phyloP scores from a whole-genome alignment of 2,888 invertebrate genomes.

The Steromphala cineraria region DNA sequence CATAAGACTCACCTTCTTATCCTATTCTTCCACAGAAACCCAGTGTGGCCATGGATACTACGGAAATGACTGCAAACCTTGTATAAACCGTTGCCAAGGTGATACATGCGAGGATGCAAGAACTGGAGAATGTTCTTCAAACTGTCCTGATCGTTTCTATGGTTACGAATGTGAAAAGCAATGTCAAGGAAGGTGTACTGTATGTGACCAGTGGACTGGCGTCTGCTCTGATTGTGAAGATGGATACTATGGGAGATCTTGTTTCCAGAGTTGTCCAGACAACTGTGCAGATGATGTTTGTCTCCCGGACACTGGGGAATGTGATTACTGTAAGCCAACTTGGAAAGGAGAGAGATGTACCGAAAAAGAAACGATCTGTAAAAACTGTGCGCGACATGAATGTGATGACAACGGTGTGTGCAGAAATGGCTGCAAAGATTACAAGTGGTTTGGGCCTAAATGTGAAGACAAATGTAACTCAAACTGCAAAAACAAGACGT shows the following conservation, averaged over 20 bases:
- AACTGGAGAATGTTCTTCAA: slow-evolving; percentile 20
- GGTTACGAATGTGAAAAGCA: slow-evolving; percentile 15
- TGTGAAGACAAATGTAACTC: slow-evolving; percentile 22
- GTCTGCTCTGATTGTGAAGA: slow-evolving; percentile 30
- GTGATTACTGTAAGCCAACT: slow-evolving; percentile 36
- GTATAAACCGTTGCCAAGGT: not conserved
- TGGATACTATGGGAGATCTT: not conserved
- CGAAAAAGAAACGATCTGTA: not conserved
- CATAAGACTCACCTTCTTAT: not conserved
- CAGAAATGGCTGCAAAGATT: not conserved
- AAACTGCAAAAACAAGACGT: not conserved
- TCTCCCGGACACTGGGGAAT: slow-evolving; percentile 38
- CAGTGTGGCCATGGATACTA: slow-evolving; percentile 9
- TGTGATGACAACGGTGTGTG: not conserved
- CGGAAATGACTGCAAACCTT: not conserved
- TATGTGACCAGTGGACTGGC: slow-evolving; percentile 38
- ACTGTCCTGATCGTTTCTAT: slow-evolving; percentile 26
- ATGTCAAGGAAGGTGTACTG: slow-evolving; percentile 25
- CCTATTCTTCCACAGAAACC: not conserved
- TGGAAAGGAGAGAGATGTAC: slow-evolving; percentile 44
- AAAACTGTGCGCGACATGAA: not conserved
- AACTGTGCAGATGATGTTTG: slow-evolving; percentile 29
- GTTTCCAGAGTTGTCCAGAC: not conserved
- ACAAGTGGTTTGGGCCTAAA: slow-evolving; percentile 12
- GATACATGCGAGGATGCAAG: not conserved